Evolutionary conservation across 2,888 invertebrate genomes (phyloP), one percentile per base, ranked within the genome.

Genomic region (Napeogenes inachia): DNA sequence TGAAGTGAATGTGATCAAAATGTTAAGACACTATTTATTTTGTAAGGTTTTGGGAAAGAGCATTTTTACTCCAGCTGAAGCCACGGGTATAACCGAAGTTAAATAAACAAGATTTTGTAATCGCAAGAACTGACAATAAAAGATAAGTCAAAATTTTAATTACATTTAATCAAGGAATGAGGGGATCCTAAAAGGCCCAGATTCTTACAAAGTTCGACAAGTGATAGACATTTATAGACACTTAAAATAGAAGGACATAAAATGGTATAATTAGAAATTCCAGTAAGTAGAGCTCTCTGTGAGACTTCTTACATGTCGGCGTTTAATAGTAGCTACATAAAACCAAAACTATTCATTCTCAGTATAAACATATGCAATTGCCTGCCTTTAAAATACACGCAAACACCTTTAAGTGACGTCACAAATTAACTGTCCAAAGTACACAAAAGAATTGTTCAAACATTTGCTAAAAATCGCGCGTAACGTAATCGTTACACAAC

Each of bases 371-470:
- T 12, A 10, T 42, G 8, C 4, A 38, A 38, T 38, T 38, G 8
- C 38, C 38, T 38, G 10, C 8, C 10, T 10, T 42, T 42, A 42
- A 10, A 42, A 42, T 42, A 42, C 5, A 42, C 2, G 3, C 3
- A 3, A 42, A 42, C 8, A 10, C 3, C 42, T 42, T 10, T 42
- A 42, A 10, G 10, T 42, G 8, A 50, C 10, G 10, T 30, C 21
- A 50, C 8, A 50, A 50, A 12, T 50, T 10, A 10, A 42, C 12
- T 42, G 42, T 10, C 8, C 50, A 30, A 50, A 50, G 30, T 50
- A 50, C 21, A 30, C 30, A 30, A 50, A 50, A 50, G 50, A 50
- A 50, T 50, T 50, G 50, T 50, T 30, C 6, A 50, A 50, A 50
- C 30, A 30, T 50, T 50, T 50, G 50, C n/a, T 50, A 10, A 50